Percentiles rank a stretch among this genome's conserved stretches.
phyloP scores from a whole-genome alignment of 2,888 invertebrate species.

The Epirrhoe alternata region DNA sequence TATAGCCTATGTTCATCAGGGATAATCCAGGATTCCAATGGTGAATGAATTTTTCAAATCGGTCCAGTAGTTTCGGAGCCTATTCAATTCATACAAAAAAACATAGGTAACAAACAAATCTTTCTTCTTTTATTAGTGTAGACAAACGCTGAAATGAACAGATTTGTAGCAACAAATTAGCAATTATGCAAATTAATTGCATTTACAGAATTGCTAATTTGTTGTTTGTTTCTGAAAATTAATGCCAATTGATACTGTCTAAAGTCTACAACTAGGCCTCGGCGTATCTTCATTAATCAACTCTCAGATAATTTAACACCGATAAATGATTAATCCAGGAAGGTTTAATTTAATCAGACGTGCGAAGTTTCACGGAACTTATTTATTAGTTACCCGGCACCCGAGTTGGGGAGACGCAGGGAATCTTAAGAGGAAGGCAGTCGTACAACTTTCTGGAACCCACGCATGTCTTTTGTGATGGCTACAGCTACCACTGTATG shows the following conservation, averaged over 20 bases:
- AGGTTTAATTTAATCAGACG: conserved; percentile 35
- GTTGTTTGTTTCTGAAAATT: background rate
- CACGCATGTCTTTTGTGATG: background rate
- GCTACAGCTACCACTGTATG: background rate
- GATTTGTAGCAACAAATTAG: too few relatives aligned
- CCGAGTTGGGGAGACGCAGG: conserved; percentile 22
- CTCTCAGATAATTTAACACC: conserved; percentile 26
- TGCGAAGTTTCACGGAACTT: conserved; percentile 33
- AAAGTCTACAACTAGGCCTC: background rate
- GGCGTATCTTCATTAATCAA: conserved; percentile 22
- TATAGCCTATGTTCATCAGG: too few relatives aligned
- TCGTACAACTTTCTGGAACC: conserved; percentile 5
- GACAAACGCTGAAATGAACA: too few relatives aligned
- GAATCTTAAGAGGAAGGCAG: conserved; percentile 19
- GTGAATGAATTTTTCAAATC: too few relatives aligned
- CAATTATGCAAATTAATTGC: too few relatives aligned
- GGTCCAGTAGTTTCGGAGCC: too few relatives aligned
- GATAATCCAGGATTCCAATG: too few relatives aligned
- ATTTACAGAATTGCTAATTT: too few relatives aligned
- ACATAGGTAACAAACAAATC: too few relatives aligned
- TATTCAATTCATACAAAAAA: too few relatives aligned
- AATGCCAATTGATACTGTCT: background rate
- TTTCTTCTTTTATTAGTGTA: too few relatives aligned
- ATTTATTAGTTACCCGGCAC: conserved; percentile 34
- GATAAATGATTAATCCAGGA: conserved; percentile 35